phyloP scores from a whole-genome alignment of 2,113 vertebrate genomes.

The Ardeotis arabs region DNA sequence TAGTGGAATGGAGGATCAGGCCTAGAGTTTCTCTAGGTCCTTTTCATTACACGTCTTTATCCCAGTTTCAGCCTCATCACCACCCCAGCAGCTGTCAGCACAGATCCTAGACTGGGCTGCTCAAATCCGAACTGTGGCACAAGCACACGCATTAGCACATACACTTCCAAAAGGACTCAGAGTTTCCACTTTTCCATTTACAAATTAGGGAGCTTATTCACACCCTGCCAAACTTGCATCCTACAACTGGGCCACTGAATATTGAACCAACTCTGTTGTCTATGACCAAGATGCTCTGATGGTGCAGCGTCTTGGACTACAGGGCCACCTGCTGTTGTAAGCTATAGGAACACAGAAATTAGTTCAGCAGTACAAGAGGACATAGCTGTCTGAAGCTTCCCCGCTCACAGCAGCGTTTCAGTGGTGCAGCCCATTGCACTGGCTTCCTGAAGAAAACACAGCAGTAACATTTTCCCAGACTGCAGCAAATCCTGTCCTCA shows the following conservation, averaged over 20 bases:
- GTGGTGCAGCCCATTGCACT: neutral
- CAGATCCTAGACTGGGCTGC: neutral
- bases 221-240: neutral
- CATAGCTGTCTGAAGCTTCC: neutral
- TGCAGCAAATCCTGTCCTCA: neutral
- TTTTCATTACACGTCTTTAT: neutral
- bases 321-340: neutral
- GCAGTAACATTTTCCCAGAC: accelerated
- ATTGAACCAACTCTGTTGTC: neutral
- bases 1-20: neutral
- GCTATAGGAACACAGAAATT: neutral
- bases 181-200: neutral
- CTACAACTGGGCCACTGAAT: neutral
- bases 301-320: neutral
- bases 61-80: neutral
- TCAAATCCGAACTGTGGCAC: neutral
- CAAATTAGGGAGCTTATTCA: neutral
- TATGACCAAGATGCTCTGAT: neutral
- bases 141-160: neutral
- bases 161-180: neutral
- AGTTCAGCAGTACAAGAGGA: neutral
- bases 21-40: neutral
- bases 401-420: neutral
- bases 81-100: neutral
- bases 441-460: neutral